Conservation (phyloP, 1,140 invertebrate species). For the Pseudobourletiella spinata region DNA sequence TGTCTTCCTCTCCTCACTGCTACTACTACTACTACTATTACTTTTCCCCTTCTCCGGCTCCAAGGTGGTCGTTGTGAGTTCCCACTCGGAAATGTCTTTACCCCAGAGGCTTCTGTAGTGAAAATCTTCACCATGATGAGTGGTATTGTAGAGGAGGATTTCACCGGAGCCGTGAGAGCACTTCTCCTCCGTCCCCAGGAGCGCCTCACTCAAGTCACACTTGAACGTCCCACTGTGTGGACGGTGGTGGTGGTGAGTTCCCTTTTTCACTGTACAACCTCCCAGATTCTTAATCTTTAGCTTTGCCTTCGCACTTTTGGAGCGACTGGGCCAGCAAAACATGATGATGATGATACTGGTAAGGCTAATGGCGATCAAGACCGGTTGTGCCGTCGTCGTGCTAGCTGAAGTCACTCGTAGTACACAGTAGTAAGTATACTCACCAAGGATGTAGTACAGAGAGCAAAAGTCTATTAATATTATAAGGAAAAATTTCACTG, state of each 20-base stretch:
- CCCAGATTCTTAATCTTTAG: background rate
- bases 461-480: too few species aligned
- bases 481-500: too few species aligned
- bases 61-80: too few species aligned
- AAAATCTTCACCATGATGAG: slow-evolving; percentile 16
- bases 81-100: slow-evolving; percentile 24
- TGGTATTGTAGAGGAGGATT: slow-evolving; percentile 11
- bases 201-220: slow-evolving; percentile 24
- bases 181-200: slow-evolving; percentile 10
- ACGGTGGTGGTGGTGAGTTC: background rate
- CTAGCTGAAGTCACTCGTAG: too few species aligned
- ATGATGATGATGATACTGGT: too few species aligned
- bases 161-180: slow-evolving; percentile 1
- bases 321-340: slow-evolving; percentile 26
- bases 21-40: too few species aligned
- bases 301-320: slow-evolving; percentile 10
- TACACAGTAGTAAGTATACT: too few species aligned
- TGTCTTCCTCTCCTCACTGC: too few species aligned
- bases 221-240: slow-evolving; percentile 9
- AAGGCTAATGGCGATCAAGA: too few species aligned
- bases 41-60: too few species aligned
- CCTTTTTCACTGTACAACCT: background rate
- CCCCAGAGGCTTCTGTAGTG: slow-evolving; percentile 25
- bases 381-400: too few species aligned
- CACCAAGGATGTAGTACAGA: too few species aligned